Conservation (phyloP, 2,113 vertebrate genomes). For the Boulengerochromis microlepis region DNA sequence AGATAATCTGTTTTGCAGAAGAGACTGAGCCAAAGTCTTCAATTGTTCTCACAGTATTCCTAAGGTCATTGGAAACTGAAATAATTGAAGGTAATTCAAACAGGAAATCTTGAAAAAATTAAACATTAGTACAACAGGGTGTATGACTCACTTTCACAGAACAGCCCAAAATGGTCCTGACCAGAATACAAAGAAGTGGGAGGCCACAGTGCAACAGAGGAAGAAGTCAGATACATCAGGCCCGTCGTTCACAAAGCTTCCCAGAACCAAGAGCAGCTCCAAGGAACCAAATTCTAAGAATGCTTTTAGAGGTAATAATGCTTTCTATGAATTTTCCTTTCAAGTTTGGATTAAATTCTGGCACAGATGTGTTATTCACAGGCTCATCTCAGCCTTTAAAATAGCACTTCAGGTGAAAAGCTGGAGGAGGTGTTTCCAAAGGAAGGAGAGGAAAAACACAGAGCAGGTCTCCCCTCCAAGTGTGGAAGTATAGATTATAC, state of each 20-base stretch:
- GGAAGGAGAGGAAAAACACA: neutral
- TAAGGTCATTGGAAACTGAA: neutral
- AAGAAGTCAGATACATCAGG: neutral
- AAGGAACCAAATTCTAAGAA: neutral
- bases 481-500: neutral
- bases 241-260: neutral
- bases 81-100: neutral
- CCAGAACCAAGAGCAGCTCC: neutral
- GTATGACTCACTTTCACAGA: neutral
- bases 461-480: neutral
- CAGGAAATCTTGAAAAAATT: neutral
- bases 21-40: neutral
- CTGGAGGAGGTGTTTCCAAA: neutral
- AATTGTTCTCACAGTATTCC: neutral
- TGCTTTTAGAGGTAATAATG: neutral
- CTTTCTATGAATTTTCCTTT: neutral
- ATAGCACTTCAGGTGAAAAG: neutral
- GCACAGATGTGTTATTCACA: neutral
- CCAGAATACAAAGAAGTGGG: neutral
- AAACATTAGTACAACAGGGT: neutral
- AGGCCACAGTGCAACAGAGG: neutral
- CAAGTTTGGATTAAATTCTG: neutral
- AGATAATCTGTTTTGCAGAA: neutral
- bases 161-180: neutral
- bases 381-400: neutral